A percentile compares a stretch with the other conserved stretches of the same genome.
These are phyloP conservation scores for Thalassophryne amazonica DNA, from an alignment of 2,797 vertebrate genomes.

Conservation along the genomic window DNA sequence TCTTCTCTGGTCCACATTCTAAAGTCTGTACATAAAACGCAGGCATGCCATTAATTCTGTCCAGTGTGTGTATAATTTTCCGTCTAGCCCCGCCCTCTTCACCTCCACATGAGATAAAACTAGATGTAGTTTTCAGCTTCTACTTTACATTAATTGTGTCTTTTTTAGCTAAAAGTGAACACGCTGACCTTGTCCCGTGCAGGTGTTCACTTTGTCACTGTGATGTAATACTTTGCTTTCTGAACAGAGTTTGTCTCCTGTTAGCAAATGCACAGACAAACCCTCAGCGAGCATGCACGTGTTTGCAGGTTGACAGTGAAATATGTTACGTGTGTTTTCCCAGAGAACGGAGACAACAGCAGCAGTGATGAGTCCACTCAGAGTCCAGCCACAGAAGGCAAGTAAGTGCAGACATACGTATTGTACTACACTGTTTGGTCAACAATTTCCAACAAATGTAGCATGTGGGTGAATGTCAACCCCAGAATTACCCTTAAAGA, in stretches of 20 bases:
- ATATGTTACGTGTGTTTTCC: slow-evolving; percentile 9
- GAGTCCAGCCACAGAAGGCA: slow-evolving; percentile 90
- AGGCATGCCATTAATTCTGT: too few relatives aligned
- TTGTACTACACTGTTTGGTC: too few relatives aligned
- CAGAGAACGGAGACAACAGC: slow-evolving; percentile 92
- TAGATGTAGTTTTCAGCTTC: not conserved
- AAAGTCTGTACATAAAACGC: too few relatives aligned
- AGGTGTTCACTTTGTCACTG: slow-evolving; percentile 1
- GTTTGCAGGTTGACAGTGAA: not conserved
- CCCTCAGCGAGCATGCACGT: not conserved
- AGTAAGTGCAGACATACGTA: slow-evolving; percentile 72
- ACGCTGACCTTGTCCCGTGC: slow-evolving; percentile 7
- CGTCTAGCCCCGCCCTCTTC: not conserved
- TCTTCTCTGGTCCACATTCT: too few relatives aligned
- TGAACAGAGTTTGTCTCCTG: not conserved
- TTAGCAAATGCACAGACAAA: not conserved
- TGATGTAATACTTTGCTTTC: slow-evolving; percentile 7
- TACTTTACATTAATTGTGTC: slow-evolving; percentile 17
- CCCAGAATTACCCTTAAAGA: too few relatives aligned
- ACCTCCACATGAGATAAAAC: not conserved
- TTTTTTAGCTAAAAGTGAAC: slow-evolving; percentile 14
- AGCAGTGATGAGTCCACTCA: slow-evolving; percentile 90
- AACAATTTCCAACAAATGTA: too few relatives aligned
- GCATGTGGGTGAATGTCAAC: too few relatives aligned
- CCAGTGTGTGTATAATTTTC: slow-evolving; percentile 15